These are phyloP conservation scores for human (Homo sapiens) DNA, from an alignment of 2,113 vertebrate genomes.

Conservation along the genomic window DNA sequence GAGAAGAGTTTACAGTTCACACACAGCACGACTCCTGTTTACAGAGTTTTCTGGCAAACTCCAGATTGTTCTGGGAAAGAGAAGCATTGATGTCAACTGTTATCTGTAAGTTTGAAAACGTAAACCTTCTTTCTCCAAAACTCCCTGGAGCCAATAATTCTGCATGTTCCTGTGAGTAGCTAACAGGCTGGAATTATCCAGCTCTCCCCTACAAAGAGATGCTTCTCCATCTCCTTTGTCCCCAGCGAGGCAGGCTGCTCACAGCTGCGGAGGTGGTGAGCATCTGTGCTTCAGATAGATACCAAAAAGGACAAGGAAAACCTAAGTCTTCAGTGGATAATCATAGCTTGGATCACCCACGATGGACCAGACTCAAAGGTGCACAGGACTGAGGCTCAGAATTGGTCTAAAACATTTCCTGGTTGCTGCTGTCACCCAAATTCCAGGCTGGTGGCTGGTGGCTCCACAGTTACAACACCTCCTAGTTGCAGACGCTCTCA, in stretches of 20 bases:
- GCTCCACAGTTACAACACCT: accelerated
- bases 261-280: too few relatives aligned
- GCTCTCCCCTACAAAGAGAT: too few relatives aligned
- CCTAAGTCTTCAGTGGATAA: background rate
- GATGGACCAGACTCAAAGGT: accelerated
- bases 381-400: background rate
- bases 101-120: background rate
- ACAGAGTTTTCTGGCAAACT: background rate
- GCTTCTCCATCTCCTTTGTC: background rate
- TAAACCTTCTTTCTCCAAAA: background rate
- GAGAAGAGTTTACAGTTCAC: background rate
- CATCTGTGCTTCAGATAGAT: accelerated
- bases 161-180: accelerated
- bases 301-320: background rate
- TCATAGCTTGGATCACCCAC: background rate
- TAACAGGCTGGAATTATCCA: accelerated
- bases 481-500: background rate
- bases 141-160: background rate
- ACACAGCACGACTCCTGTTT: background rate
- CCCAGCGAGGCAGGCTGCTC: too few relatives aligned
- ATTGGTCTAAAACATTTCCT: background rate
- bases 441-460: too few relatives aligned
- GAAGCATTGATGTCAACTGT: too few relatives aligned
- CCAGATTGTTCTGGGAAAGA: background rate
- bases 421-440: background rate